These are phyloP conservation scores for Sylvia borin DNA, from an alignment of 2,797 vertebrate species.

Conservation along the genomic window DNA sequence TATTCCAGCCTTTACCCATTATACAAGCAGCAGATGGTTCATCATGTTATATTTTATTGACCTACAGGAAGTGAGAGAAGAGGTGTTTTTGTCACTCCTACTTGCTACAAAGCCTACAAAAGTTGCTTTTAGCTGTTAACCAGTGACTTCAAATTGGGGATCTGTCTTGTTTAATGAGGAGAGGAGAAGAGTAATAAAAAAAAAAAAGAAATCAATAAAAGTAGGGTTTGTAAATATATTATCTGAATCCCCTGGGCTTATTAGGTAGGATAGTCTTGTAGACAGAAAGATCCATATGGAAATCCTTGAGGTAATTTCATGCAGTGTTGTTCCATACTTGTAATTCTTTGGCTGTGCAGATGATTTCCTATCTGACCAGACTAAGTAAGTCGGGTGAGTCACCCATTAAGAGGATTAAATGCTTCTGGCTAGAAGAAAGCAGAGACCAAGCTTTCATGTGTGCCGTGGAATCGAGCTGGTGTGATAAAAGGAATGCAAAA, in stretches of 20 bases:
- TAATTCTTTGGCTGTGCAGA: slow-evolving; percentile 38
- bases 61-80: slow-evolving; percentile 43
- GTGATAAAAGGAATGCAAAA: slow-evolving; percentile 6
- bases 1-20: slow-evolving; percentile 36
- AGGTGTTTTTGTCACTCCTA: slow-evolving; percentile 58
- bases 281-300: slow-evolving; percentile 1
- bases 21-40: slow-evolving; percentile 56
- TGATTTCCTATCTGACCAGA: slow-evolving; percentile 45
- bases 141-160: slow-evolving; percentile 20
- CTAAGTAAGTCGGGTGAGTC: background rate
- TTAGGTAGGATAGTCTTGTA: slow-evolving; percentile 10
- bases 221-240: slow-evolving; percentile 30
- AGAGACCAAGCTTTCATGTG: slow-evolving; percentile 26
- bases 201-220: slow-evolving; percentile 12
- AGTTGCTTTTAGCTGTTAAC: slow-evolving; percentile 45
- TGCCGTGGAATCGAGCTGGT: background rate
- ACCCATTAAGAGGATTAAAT: slow-evolving; percentile 57
- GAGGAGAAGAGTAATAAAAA: background rate
- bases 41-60: slow-evolving; percentile 54
- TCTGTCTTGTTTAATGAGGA: slow-evolving; percentile 52
- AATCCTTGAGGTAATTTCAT: slow-evolving; percentile 61
- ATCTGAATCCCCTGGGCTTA: slow-evolving; percentile 24
- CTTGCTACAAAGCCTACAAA: slow-evolving; percentile 39
- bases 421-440: slow-evolving; percentile 28
- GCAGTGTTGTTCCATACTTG: slow-evolving; percentile 13